Base-by-base conservation (phyloP, 1,140 invertebrate genomes). In the Aphelenchoides fujianensis region DNA sequence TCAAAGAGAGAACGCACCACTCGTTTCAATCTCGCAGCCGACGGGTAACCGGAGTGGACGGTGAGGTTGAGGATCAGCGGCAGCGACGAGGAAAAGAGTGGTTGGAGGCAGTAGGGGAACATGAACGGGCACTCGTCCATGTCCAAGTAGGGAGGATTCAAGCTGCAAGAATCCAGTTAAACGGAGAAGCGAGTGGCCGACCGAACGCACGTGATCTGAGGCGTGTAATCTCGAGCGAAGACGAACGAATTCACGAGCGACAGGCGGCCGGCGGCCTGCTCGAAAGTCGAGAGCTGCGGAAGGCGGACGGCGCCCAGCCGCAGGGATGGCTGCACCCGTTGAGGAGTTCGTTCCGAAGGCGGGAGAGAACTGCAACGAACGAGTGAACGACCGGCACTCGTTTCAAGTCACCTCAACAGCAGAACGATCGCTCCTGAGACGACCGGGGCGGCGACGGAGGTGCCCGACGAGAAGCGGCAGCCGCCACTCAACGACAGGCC, bases 71-170 rank as follows among this genome's bases (percentile, higher is more conserved):
- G 90, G 75, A 97, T 92, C 7, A 90, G 90, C 0, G 94, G 92
- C 85, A 94, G 90, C 53, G 89, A 90, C 66, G 90, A 90, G 85
- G 91, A 89, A 86, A 95, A 97, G 1, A 97, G 81, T 7, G 94
- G 92, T 85, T 98, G 95, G 16, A 92, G 93, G 82, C 94, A 97
- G 82, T 96, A 97, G 0, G 95, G 94, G 93, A 93, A 96, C 93
- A 95, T 95, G 83, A 95, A 96, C 72, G 92, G 92, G 83, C 92
- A 95, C 84, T 96, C 93, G 0, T 91, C 92, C 28, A 95, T 87
- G 85, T 97, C 94, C 72, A 97, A 89, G 83, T 95, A 96, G 73
- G 91, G 90, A 2, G 88, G 87, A 74, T 80, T 82, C 36, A 85
- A 72, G 64, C 85, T 86, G 73, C 76, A 48, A 73, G 41, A 68